Base-by-base conservation (phyloP, 2,888 invertebrate species). In the Rhingia rostrata region DNA sequence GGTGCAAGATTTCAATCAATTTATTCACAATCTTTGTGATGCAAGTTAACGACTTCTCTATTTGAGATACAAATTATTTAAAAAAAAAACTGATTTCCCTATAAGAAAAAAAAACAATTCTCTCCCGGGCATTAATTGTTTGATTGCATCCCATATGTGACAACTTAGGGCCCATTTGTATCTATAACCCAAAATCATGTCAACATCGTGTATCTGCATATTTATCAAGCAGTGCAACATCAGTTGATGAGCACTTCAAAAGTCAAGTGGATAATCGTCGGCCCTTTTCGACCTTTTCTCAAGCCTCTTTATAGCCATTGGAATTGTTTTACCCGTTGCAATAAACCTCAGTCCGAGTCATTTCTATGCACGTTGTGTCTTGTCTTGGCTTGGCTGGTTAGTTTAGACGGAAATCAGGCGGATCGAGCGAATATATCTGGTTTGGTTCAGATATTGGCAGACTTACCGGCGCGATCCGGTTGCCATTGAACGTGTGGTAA, bases 391-490 rank as follows among this genome's bases (percentile, higher is more conserved):
- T 30, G 32, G 45, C 22, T 69, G 39, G 35, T 43, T 67, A 58
- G 56, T 69, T 58, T 51, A 79, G 84, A 70, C 56, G 47, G 81
- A 72, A 86, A 81, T 56, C 72, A 45, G 45, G 61, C 74, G 83
- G 83, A 75, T 87, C 86, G 89, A 89, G 89, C 90, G 88, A 89
- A 88, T 88, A 87, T 88, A 90, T 90, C 91, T 89, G 90, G 91
- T 91, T 91, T 86, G 86, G 63, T 87, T 89, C 89, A 87, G 89
- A 88, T 87, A 86, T 51, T 69, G 80, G 63, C 87, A 88, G 87
- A 88, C 88, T 86, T 87, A 88, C 90, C 85, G 89, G 90, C 88
- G 88, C 86, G 88, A 88, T 88, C 90, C 89, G 88, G 91, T 90
- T 90, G 33, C 86, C 86, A 87, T 88, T 88, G 89, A 88, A 86